Conservation (phyloP, 2,888 invertebrate species). For the Criorhina ranunculi region DNA sequence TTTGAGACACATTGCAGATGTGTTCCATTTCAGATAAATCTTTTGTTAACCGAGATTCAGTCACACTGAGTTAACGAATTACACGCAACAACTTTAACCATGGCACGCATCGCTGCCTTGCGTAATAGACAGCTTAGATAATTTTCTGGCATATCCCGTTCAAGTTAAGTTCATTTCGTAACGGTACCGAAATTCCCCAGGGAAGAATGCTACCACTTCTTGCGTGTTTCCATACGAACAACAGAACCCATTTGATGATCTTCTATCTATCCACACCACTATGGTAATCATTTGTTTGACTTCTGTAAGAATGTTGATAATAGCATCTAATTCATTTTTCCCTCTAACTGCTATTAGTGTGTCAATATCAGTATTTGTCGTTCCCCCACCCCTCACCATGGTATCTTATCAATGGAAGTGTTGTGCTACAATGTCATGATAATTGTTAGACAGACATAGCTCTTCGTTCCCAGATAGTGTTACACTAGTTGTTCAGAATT, state of each 20-base stretch:
- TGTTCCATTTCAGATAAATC: background rate
- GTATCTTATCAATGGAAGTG: conserved; percentile 54
- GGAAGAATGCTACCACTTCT: conserved; percentile 15
- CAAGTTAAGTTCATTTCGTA: background rate
- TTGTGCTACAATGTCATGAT: conserved; percentile 35
- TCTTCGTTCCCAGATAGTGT: conserved; percentile 41
- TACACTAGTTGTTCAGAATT: conserved; percentile 44
- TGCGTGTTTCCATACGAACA: background rate
- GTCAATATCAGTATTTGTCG: conserved; percentile 44
- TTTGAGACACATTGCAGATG: no score
- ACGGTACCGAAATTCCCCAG: background rate
- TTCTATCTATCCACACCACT: conserved; percentile 27
- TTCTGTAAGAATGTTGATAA: conserved; percentile 54
- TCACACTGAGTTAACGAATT: background rate
- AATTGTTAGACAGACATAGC: conserved; percentile 29
- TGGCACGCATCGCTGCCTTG: background rate
- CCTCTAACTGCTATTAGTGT: conserved; percentile 48
- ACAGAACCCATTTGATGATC: background rate
- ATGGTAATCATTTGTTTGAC: conserved; percentile 64
- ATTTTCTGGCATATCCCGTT: background rate
- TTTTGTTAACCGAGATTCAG: background rate
- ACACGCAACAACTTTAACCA: background rate
- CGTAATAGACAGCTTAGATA: background rate
- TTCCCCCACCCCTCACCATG: background rate
- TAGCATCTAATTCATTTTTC: conserved; percentile 42